A percentile compares a stretch with the other conserved stretches of the same genome.
Conservation (phyloP, 64 coral and sea anemone genomes). For the Anthopleura sola region DNA sequence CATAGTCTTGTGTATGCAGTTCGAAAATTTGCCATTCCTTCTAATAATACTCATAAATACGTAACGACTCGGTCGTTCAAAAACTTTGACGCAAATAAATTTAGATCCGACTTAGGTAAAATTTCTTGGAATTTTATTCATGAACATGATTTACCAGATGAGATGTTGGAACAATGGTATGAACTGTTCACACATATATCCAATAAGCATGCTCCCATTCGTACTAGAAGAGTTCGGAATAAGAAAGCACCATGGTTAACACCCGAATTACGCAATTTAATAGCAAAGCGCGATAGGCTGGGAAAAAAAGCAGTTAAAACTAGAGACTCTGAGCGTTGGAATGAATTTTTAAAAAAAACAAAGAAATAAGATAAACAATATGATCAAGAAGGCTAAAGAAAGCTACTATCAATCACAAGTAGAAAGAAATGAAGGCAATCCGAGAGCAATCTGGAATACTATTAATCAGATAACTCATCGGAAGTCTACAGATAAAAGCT, state of each 20-base stretch:
- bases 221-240: background rate
- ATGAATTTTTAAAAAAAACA: background rate
- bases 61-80: background rate
- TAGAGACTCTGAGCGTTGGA: background rate
- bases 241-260: background rate
- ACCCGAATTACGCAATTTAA: background rate
- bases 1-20: background rate
- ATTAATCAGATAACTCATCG: conserved; percentile 24
- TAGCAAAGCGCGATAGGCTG: background rate
- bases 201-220: background rate
- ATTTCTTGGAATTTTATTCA: background rate
- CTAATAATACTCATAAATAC: no score
- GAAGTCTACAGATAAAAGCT: no score
- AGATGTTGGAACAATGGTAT: background rate
- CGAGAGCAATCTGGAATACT: conserved; percentile 19
- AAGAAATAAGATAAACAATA: conserved; percentile 39
- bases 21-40: no score
- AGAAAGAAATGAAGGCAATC: conserved; percentile 25
- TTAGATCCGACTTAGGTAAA: background rate
- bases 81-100: background rate
- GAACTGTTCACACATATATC: background rate
- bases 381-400: conserved; percentile 31
- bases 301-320: background rate
- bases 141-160: background rate
- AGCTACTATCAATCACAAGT: conserved; percentile 37